A percentile compares a stretch with the other conserved stretches of the same genome.
Conservation (phyloP, 1,140 invertebrate species). For the Drosophila elegans region DNA sequence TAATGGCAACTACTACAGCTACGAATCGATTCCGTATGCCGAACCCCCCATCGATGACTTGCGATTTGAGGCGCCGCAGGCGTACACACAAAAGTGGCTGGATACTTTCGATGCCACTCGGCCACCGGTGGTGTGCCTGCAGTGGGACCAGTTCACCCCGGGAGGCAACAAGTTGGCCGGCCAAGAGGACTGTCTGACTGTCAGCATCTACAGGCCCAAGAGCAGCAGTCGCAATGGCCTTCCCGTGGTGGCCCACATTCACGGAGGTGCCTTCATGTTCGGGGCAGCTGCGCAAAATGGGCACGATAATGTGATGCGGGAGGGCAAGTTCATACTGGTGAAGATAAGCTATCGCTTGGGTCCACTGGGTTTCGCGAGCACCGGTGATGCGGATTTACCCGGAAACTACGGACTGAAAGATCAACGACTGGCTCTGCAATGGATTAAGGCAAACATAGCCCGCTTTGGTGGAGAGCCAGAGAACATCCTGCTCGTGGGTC, state of each 20-base stretch:
- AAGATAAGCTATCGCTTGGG: constrained; percentile 89
- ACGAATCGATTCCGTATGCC: constrained; percentile 85
- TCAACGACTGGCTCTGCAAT: constrained; percentile 87
- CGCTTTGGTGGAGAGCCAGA: constrained; percentile 87
- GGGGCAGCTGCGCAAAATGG: constrained; percentile 85
- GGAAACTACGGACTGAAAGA: constrained; percentile 89
- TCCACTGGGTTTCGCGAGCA: constrained; percentile 87
- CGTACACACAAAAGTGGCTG: constrained; percentile 38
- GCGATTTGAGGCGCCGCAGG: constrained; percentile 71
- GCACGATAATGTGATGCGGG: constrained; percentile 86
- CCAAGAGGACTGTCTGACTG: constrained; percentile 81
- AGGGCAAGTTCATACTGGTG: constrained; percentile 87
- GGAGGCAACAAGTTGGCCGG: constrained; percentile 53
- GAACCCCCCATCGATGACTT: constrained; percentile 84
- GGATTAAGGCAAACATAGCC: constrained; percentile 87
- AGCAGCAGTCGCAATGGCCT: constrained; percentile 39
- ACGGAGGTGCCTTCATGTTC: constrained; percentile 85
- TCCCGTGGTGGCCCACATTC: constrained; percentile 86
- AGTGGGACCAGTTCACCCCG: constrained; percentile 59
- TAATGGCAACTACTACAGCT: constrained; percentile 84
- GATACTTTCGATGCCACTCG: constrained; percentile 54
- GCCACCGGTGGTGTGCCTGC: constrained; percentile 45
- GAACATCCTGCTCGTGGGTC: constrained; percentile 86
- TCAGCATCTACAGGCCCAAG: constrained; percentile 83
- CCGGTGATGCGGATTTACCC: constrained; percentile 86